A percentile compares a stretch with the other conserved stretches of the same genome.
Evolutionary conservation across 2,888 invertebrate species (phyloP).

Genomic region (Ichneumon xanthorius): DNA sequence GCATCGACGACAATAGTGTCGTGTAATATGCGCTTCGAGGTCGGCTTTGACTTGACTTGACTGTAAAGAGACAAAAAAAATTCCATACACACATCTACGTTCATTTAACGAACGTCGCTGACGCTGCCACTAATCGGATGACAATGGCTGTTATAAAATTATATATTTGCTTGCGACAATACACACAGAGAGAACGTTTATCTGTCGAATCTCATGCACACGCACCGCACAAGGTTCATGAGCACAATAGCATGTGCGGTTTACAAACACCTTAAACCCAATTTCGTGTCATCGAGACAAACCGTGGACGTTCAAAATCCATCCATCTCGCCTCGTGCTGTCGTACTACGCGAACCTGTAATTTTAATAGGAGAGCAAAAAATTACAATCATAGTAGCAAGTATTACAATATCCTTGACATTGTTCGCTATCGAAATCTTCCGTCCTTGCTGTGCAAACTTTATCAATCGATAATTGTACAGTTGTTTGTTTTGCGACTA

Average conservation of each 20-base stretch:
- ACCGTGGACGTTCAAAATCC: not conserved
- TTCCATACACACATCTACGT: conserved; percentile 4
- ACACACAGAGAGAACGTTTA: conserved; percentile 48
- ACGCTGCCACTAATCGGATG: conserved; percentile 60
- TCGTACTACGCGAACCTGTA: not conserved
- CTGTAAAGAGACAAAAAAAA: conserved; percentile 15
- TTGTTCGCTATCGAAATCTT: conserved; percentile 42
- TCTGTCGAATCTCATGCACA: conserved; percentile 55
- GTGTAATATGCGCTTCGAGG: conserved; percentile 45
- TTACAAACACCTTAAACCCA: conserved; percentile 54
- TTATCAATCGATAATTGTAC: conserved; percentile 31
- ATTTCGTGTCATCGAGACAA: conserved; percentile 64
- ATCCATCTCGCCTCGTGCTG: conserved; percentile 1
- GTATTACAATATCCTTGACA: conserved; percentile 4
- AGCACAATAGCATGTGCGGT: conserved; percentile 65
- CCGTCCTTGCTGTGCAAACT: conserved; percentile 37
- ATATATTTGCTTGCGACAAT: conserved; percentile 50
- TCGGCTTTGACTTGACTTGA: conserved; percentile 55
- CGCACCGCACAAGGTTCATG: conserved; percentile 60
- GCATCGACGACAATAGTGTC: conserved; percentile 41
- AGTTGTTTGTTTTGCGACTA: conserved; percentile 13
- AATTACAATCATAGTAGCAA: not conserved
- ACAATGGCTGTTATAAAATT: conserved; percentile 53
- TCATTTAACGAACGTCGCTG: conserved; percentile 42
- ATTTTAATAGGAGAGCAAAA: not conserved